phyloP scores from a whole-genome alignment of 23 tunicate species.

The Trididemnum clinides region DNA sequence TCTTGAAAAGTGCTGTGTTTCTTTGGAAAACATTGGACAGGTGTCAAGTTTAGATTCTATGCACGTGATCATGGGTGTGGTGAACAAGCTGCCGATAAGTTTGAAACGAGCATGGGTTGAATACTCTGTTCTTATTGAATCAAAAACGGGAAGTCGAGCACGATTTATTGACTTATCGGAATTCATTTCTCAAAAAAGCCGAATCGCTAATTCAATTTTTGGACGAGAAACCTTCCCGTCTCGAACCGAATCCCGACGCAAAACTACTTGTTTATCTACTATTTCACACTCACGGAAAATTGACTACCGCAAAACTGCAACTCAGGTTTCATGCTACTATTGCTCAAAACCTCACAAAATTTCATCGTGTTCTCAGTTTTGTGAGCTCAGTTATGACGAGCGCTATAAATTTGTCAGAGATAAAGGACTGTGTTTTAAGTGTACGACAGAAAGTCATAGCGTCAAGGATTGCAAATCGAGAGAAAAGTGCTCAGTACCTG shows the following conservation, averaged over 20 bases:
- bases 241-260: background rate
- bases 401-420: background rate
- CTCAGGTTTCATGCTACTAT: background rate
- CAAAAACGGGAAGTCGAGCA: background rate
- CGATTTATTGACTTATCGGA: background rate
- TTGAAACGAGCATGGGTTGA: background rate
- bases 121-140: background rate
- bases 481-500: background rate
- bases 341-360: background rate
- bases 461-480: background rate
- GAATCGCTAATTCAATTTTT: conserved; percentile 3
- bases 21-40: background rate
- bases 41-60: conserved; percentile 16
- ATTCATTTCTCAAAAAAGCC: background rate
- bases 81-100: background rate
- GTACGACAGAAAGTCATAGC: background rate
- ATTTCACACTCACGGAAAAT: too few species aligned
- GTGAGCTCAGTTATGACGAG: background rate
- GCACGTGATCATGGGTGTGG: conserved; percentile 1
- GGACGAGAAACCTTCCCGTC: background rate
- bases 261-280: background rate
- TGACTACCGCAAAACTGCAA: background rate
- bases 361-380: background rate
- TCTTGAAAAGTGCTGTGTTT: background rate
- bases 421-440: background rate